Conservation (phyloP, 2,113 vertebrate species). For the Oxyura jamaicensis region DNA sequence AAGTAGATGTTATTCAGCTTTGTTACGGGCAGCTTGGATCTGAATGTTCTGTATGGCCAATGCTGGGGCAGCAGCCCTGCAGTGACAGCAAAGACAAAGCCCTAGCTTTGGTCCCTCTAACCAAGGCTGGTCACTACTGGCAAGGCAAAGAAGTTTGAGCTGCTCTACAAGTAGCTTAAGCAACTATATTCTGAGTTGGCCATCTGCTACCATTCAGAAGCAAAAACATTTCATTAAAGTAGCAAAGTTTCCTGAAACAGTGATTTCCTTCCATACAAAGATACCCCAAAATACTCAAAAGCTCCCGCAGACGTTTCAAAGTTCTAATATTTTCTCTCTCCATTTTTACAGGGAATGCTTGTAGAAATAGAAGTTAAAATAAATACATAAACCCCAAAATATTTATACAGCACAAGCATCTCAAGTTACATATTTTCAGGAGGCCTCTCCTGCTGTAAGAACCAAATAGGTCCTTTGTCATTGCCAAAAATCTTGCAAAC, state of each 20-base stretch:
- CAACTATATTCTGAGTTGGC: neutral
- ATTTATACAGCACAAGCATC: neutral
- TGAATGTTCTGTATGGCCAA: neutral
- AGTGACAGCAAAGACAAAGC: neutral
- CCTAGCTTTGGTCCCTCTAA: neutral
- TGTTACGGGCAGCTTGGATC: neutral
- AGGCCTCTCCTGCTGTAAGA: neutral
- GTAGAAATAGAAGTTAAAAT: neutral
- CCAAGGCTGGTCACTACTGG: neutral
- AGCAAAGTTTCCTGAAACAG: neutral
- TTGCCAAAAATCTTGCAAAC: neutral
- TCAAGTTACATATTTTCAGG: neutral
- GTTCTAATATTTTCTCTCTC: neutral
- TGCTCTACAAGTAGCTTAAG: neutral
- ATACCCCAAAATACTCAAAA: neutral
- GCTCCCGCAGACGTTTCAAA: neutral
- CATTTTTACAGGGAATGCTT: neutral
- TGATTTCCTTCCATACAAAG: neutral
- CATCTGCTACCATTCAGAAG: neutral
- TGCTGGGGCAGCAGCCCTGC: neutral
- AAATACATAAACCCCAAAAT: neutral
- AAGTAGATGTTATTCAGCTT: neutral
- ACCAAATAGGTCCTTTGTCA: neutral
- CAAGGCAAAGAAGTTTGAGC: neutral
- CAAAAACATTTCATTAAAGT: constrained; percentile 11